A percentile compares a stretch with the other conserved stretches of the same genome.
These are phyloP conservation scores for Nibea albiflora DNA, from an alignment of 2,113 vertebrate genomes.

Conservation along the genomic window DNA sequence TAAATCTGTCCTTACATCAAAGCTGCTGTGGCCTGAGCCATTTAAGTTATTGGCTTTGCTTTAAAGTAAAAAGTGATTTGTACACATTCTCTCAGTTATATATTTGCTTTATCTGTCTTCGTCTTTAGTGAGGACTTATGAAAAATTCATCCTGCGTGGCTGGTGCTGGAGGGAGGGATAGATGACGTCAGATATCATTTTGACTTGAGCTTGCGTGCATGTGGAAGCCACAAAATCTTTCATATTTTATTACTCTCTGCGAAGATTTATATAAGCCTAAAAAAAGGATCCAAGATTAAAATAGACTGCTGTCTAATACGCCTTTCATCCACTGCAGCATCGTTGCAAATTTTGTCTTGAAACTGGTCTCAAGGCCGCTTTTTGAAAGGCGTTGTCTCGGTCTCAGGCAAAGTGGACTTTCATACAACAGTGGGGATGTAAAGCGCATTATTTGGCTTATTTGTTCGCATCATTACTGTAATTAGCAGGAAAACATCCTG, in stretches of 20 bases:
- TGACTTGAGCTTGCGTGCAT: conserved; percentile 43
- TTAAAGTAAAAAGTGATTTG: conserved; percentile 27
- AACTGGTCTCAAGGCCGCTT: too few relatives aligned
- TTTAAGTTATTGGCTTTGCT: conserved; percentile 20
- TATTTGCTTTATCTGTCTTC: conserved; percentile 50
- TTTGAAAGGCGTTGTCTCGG: too few relatives aligned
- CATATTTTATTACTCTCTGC: conserved; percentile 60
- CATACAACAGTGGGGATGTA: too few relatives aligned
- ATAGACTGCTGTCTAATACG: background rate
- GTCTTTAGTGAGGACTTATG: conserved; percentile 53
- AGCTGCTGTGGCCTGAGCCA: conserved; percentile 1
- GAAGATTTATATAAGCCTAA: conserved; percentile 11
- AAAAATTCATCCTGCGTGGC: conserved; percentile 63
- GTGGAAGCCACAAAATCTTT: conserved; percentile 48
- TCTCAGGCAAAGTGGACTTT: too few relatives aligned
- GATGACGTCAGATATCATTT: conserved; percentile 38
- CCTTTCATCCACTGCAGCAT: conserved; percentile 3
- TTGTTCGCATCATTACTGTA: too few relatives aligned
- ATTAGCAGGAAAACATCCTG: too few relatives aligned
- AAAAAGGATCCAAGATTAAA: conserved; percentile 1
- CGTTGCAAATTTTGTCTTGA: background rate
- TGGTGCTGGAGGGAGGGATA: conserved; percentile 42
- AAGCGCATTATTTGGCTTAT: too few relatives aligned
- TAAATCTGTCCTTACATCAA: conserved; percentile 31
- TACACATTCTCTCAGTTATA: conserved; percentile 21